Evolutionary conservation across 2,113 vertebrate genomes (phyloP).

Genomic region (Crotalus horridus): DNA sequence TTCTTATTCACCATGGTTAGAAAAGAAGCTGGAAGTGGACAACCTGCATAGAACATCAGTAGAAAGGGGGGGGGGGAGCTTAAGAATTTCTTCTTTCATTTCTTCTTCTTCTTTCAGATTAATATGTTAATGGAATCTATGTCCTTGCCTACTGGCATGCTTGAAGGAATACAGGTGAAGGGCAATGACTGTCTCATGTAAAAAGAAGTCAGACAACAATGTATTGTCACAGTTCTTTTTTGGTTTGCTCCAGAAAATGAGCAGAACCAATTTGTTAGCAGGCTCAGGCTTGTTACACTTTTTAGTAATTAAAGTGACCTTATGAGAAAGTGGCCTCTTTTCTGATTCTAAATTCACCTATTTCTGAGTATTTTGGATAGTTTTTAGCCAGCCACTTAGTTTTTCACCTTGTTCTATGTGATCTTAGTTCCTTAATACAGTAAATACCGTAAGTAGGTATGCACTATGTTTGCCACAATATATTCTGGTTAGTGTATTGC

Average conservation of each 20-base stretch:
- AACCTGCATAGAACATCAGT: not conserved
- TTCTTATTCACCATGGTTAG: not conserved
- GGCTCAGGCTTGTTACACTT: not conserved
- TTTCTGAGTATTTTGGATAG: not conserved
- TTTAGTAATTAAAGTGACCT: not conserved
- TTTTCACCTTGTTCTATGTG: not conserved
- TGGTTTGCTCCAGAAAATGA: not conserved
- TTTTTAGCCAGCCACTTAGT: not conserved
- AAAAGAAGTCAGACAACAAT: not conserved
- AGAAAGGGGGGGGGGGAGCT: accelerated
- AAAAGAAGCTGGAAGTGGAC: not conserved
- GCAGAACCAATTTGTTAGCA: not conserved
- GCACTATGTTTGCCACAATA: not conserved
- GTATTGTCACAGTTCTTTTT: not conserved
- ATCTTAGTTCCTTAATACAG: not conserved
- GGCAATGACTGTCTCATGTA: not conserved
- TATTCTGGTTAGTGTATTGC: not conserved
- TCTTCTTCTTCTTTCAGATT: not conserved
- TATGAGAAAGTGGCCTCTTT: not conserved
- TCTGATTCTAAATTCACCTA: not conserved
- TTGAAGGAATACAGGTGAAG: not conserved
- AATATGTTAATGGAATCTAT: not conserved
- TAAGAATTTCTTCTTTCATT: not conserved
- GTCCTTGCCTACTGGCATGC: not conserved
- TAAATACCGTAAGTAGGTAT: accelerated